Evolutionary conservation across 2,113 vertebrate species (phyloP), one percentile per base, ranked within the genome.

Genomic region (Oncorhynchus masou): DNA sequence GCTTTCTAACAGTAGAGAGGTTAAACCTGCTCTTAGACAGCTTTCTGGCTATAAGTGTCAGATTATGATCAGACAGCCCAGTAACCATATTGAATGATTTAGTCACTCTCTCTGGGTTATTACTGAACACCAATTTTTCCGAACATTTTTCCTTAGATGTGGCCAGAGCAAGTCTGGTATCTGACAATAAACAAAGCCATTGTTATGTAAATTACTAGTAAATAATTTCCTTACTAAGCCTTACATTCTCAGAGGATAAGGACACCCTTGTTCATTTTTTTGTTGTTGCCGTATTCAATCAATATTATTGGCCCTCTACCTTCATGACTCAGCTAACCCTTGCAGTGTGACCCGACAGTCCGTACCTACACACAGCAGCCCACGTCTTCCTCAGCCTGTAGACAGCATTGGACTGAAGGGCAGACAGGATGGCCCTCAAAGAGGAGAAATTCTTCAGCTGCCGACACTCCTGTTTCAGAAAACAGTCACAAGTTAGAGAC

Each of bases 341-440:
- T 67, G 8, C 67, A 7, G 67, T 13, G 20, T 70, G 15, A 13
- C 16, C 4, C 12, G 6, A 20, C 34, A 25, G 24, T 19, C 51
- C 70, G 7, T 73, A 96, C 96, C 93, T 94, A 93, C 89, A 91
- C 51, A 96, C 94, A 0, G 90, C 85, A 0, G 92, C 91, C 96
- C 95, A 96, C 68, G 95, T 95, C 85, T 92, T 94, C 73, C 95
- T 96, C 59, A 97, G 91, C 67, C 96, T 84, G 86, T 96, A 95
- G 70, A 96, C 89, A 0, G 96, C 92, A 51, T 95, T 96, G 2
- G 95, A 96, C 83, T 96, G 96, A 27, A 97, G 93, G 22, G 95
- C 95, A 0, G 96, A 97, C 73, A 97, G 90, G 76, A 96, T 93
- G 5, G 96, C 96, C 1, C 89, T 88, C 45, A 96, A 81, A 3